Conservation (phyloP, 2,888 invertebrate genomes). For the Drosophila engyochracea region DNA sequence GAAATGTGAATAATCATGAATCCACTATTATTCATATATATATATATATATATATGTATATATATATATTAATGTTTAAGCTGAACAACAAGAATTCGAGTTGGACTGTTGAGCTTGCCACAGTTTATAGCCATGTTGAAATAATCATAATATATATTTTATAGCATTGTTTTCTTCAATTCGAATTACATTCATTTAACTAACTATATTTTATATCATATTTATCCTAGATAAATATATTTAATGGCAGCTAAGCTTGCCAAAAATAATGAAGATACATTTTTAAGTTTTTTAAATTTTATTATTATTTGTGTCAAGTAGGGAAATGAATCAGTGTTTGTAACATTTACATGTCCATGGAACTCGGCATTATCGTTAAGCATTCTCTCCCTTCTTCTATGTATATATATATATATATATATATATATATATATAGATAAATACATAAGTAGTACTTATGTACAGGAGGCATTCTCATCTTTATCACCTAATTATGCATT, state of each 20-base stretch:
- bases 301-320: background rate
- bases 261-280: background rate
- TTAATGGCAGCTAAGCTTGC: background rate
- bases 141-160: background rate
- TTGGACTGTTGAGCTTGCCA: too few relatives aligned
- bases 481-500: slow-evolving; percentile 68
- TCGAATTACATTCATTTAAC: background rate
- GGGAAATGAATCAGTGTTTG: background rate
- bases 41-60: slow-evolving; percentile 1
- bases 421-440: slow-evolving; percentile 1
- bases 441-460: slow-evolving; percentile 6
- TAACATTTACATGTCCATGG: background rate
- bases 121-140: background rate
- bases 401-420: background rate
- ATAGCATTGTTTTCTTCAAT: background rate
- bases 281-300: background rate
- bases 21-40: background rate
- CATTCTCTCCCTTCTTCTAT: background rate
- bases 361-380: background rate
- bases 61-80: background rate
- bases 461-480: slow-evolving; percentile 19
- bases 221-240: background rate
- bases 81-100: background rate
- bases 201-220: background rate
- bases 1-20: slow-evolving; percentile 22